Percentiles rank a stretch among this genome's conserved stretches.
These are phyloP conservation scores for Archocentrus centrarchus DNA, from an alignment of 2,113 vertebrate genomes.

Conservation along the genomic window DNA sequence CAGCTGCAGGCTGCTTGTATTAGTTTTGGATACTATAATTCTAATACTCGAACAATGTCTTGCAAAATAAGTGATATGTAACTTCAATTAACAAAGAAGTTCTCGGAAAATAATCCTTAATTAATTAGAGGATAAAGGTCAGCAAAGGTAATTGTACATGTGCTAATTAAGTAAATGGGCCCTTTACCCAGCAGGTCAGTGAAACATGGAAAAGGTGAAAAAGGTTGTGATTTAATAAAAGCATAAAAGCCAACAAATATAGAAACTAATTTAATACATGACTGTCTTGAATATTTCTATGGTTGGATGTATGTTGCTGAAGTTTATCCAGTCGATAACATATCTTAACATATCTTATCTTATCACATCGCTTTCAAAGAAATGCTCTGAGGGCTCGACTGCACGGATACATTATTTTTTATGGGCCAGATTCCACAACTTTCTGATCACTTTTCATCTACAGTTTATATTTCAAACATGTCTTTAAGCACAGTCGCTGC, in stretches of 20 bases:
- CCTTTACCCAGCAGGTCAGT: not conserved
- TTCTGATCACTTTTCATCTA: not conserved
- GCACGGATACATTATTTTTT: not conserved
- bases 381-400: not conserved
- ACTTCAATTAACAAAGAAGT: constrained; percentile 3
- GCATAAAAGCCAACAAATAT: not conserved
- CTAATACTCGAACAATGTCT: not conserved
- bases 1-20: not conserved
- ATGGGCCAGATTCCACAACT: not conserved
- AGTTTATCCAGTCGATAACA: not conserved
- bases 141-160: not conserved
- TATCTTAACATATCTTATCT: no score
- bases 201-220: not conserved
- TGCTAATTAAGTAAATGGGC: not conserved
- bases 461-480: not conserved
- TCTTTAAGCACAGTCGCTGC: not conserved
- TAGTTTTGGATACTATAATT: not conserved
- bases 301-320: no score
- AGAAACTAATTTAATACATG: no score
- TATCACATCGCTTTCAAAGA: not conserved
- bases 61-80: not conserved
- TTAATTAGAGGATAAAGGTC: constrained; percentile 9
- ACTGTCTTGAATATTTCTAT: no score
- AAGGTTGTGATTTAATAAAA: not conserved
- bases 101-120: not conserved